Base-by-base conservation (phyloP, 2,888 invertebrate species). In the Ceraclea dissimilis region DNA sequence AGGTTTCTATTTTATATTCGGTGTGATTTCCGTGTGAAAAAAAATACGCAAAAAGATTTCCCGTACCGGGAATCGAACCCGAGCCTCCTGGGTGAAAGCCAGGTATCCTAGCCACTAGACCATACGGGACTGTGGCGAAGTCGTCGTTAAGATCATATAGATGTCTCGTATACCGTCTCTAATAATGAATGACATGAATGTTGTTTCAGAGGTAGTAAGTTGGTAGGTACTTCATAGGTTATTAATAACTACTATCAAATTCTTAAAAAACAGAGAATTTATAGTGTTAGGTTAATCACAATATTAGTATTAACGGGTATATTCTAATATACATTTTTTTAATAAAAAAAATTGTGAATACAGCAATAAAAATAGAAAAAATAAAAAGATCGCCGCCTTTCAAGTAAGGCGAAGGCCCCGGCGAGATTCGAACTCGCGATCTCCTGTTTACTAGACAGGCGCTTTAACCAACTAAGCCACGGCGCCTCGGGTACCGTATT, bases 391-490 rank as follows among this genome's bases (percentile, higher is more conserved):
- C 13, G 19, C 5, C 39, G 13, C 46, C 11, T 19, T 19, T 16
- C n/a, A 13, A 39, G n/a, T 46, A 11, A 76, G 67, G 54, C 51
- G 34, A 21, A 82, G 83, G 82, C 82, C 79, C 82, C 81, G 80
- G 72, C 79, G 82, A 81, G 82, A 83, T 80, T 84, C 82, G 83
- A 84, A 84, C 83, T 82, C 84, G 75, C 74, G 84, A 83, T 84
- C 83, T 84, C 83, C 83, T 83, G 83, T 84, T 84, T 84, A 84
- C 83, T 82, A 83, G 82, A 83, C 82, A 80, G 79, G 79, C 78
- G 78, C 80, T 83, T 83, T 83, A 83, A 82, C 83, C 82, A 83
- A 83, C 83, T 84, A 83, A 83, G 83, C 83, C 82, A 83, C 81
- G 81, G 80, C 79, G 80, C 80, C 81, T 46, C 46, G 50, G 17